These are phyloP conservation scores for Eupithecia vulgata DNA, from an alignment of 2,888 invertebrate species.

Conservation along the genomic window DNA sequence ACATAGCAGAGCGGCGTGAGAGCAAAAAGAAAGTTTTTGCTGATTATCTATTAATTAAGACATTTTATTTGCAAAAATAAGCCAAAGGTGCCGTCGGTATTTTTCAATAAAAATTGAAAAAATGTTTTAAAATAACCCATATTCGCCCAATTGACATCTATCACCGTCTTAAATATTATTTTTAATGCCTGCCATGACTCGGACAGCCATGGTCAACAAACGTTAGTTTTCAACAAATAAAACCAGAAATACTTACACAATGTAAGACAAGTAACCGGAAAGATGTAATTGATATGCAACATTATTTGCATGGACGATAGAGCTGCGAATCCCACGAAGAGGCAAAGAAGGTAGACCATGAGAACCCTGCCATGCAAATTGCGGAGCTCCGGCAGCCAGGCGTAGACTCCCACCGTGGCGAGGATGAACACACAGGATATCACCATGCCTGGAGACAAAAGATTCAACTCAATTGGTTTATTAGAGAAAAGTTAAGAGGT, in stretches of 20 bases:
- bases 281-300: slow-evolving; percentile 52
- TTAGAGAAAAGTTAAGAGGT: too few species aligned
- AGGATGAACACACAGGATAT: slow-evolving; percentile 90
- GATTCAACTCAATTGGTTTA: not conserved
- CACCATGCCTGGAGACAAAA: slow-evolving; percentile 85
- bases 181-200: not conserved
- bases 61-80: too few species aligned
- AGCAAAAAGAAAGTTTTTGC: too few species aligned
- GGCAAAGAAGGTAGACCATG: slow-evolving; percentile 88
- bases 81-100: too few species aligned
- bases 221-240: not conserved
- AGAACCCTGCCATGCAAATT: slow-evolving; percentile 90
- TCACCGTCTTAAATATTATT: too few species aligned
- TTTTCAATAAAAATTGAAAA: too few species aligned
- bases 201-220: not conserved
- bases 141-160: too few species aligned
- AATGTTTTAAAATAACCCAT: too few species aligned
- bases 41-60: too few species aligned
- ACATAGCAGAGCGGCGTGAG: too few species aligned
- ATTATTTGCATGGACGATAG: slow-evolving; percentile 81
- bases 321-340: slow-evolving; percentile 85
- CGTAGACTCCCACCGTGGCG: slow-evolving; percentile 88
- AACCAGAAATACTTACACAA: slow-evolving; percentile 58
- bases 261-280: slow-evolving; percentile 41
- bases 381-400: slow-evolving; percentile 87